phyloP scores from a whole-genome alignment of 2,113 vertebrate species.

The Heteronetta atricapilla region DNA sequence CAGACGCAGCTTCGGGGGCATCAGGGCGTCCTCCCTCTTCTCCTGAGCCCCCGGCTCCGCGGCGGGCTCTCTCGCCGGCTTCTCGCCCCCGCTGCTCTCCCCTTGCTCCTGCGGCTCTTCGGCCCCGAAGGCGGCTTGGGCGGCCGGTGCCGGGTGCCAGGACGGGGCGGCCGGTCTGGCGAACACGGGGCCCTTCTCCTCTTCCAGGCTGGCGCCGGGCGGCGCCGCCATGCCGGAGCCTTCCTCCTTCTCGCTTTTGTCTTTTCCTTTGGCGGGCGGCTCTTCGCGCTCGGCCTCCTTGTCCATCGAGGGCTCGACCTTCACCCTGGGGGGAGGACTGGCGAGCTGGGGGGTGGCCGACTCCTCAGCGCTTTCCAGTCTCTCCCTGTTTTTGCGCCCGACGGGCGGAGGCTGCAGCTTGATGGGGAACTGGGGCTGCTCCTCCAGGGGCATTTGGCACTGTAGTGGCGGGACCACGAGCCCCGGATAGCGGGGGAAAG shows the following conservation, averaged over 20 bases:
- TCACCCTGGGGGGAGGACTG: conserved; percentile 49
- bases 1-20: conserved; percentile 79
- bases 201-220: not conserved
- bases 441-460: conserved; percentile 70
- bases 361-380: conserved; percentile 49
- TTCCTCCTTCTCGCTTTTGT: not conserved
- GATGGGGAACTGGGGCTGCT: conserved; percentile 75
- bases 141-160: not conserved
- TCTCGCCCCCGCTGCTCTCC: conserved; percentile 49
- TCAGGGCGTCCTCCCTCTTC: conserved; percentile 75
- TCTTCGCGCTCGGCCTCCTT: conserved; percentile 33
- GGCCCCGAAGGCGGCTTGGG: not conserved
- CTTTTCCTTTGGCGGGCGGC: not conserved
- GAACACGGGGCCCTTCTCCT: conserved; percentile 7
- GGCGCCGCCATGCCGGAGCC: not conserved
- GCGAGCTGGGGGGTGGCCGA: not conserved
- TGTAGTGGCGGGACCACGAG: conserved; percentile 74
- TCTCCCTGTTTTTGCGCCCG: conserved; percentile 73
- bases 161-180: conserved; percentile 39
- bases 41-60: not conserved
- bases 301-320: conserved; percentile 66
- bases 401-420: conserved; percentile 78
- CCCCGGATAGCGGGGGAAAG: conserved; percentile 78
- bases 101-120: conserved; percentile 39
- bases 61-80: accelerated